phyloP scores from a whole-genome alignment of 2,113 vertebrate genomes.

The Phyllopteryx taeniolatus region DNA sequence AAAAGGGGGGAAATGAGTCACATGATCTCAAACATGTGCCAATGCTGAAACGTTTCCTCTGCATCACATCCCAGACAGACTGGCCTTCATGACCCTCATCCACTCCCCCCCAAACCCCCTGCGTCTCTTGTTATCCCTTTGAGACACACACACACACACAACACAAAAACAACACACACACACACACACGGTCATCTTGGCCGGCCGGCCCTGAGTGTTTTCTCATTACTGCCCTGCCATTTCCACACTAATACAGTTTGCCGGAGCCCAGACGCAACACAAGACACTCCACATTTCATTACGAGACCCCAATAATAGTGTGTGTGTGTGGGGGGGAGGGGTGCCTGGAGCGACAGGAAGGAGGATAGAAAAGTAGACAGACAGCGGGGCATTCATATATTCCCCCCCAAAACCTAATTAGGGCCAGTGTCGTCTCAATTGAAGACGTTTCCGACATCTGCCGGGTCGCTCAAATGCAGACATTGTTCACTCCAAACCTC shows the following conservation, averaged over 20 bases:
- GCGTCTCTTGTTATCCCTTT: conserved; percentile 52
- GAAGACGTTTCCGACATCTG: conserved; percentile 67
- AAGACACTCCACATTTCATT: conserved; percentile 79
- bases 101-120: neutral
- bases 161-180: conserved; percentile 18
- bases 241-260: conserved; percentile 79
- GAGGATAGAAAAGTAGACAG: conserved; percentile 21
- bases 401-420: conserved; percentile 67
- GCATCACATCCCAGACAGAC: conserved; percentile 7
- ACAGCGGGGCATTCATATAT: conserved; percentile 41
- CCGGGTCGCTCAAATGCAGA: conserved; percentile 50
- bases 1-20: neutral
- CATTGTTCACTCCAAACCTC: conserved; percentile 39
- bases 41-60: neutral
- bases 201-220: conserved; percentile 62
- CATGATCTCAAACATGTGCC: conserved; percentile 1
- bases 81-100: conserved; percentile 13
- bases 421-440: conserved; percentile 57
- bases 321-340: conserved; percentile 41
- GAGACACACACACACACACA: conserved; percentile 28
- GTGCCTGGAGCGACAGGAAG: conserved; percentile 17
- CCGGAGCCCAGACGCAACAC: conserved; percentile 56
- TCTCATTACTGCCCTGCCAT: conserved; percentile 71
- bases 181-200: conserved; percentile 35
- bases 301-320: conserved; percentile 62